Base-by-base conservation (phyloP, 2,797 vertebrate genomes). In the Crax fasciolata region DNA sequence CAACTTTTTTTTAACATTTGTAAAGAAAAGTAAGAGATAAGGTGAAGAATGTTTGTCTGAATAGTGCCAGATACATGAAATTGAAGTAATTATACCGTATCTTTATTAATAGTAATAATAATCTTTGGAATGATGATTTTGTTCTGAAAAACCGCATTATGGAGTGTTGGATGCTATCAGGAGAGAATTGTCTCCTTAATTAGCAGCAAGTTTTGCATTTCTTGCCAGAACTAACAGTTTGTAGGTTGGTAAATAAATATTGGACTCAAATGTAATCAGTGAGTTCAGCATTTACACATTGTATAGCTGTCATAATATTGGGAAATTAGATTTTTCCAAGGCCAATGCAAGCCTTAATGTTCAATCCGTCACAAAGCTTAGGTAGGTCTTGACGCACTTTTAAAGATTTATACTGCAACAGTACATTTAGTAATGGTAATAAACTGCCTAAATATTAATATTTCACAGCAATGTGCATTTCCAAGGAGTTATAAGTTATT, bases 231-330 rank as follows among this genome's bases (percentile, higher is more conserved):
- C 41, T 73, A 94, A 65, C 76, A 67, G 17, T 95, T 94, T 95
- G 82, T 93, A 63, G 67, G 52, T 49, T 63, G 66, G 89, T 91
- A 94, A 96, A 94, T 93, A 96, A 92, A 96, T 88, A 93, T 91
- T 93, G 93, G 79, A 91, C 82, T 92, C 11, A 12, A 78, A 86
- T 87, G 54, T 93, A 95, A 94, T 92, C 94, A 93, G 94, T 86
- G 89, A 81, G 79, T 96, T 96, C 82, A 78, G 63, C 82, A 79
- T 93, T 91, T 93, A 70, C 70, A 86, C 70, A 30, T 67, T 92
- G 84, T 91, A 43, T 44, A 55, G 62, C 82, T 95, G 91, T 93
- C 67, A 84, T 70, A 91, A 87, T 84, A 84, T 76, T 92, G 87
- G 91, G 84, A 92, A 95, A 95, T 90, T 16, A 92, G 73, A 87